Evolutionary conservation across 2,113 vertebrate genomes (phyloP).

Genomic region (Polypterus senegalus): DNA sequence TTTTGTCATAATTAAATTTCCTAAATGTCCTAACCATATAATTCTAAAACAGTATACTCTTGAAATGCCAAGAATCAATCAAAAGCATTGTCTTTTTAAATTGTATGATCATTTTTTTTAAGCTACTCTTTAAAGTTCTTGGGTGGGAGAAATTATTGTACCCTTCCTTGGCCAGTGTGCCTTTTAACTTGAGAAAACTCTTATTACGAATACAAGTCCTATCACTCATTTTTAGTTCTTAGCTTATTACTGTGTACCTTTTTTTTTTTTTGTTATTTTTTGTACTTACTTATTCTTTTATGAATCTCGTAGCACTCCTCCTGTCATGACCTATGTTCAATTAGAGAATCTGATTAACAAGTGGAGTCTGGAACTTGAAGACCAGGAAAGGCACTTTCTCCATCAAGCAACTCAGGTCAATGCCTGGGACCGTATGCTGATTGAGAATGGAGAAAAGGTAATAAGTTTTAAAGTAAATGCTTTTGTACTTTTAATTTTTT

Average conservation of each 20-base stretch:
- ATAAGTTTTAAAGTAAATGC: neutral
- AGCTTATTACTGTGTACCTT: neutral
- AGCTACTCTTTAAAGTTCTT: no score
- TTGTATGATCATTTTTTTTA: no score
- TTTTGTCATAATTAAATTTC: no score
- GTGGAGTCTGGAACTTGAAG: conserved; percentile 93
- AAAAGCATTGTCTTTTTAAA: no score
- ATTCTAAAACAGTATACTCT: no score
- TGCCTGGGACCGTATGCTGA: conserved; percentile 79
- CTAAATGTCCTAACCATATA: no score
- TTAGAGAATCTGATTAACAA: conserved; percentile 92
- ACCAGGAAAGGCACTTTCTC: conserved; percentile 90
- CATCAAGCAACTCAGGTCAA: conserved; percentile 94
- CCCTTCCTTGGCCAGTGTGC: neutral
- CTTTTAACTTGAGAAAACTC: neutral
- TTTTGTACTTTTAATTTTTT: conserved; percentile 4
- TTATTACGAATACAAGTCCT: neutral
- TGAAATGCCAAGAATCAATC: no score
- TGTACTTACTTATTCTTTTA: neutral
- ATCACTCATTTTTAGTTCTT: neutral
- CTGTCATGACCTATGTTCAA: conserved; percentile 82
- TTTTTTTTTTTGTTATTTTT: neutral
- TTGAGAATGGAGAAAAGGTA: conserved; percentile 87
- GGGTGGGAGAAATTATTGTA: no score
- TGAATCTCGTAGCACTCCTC: conserved; percentile 28